These are phyloP conservation scores for Diachrysia chrysitis DNA, from an alignment of 2,888 invertebrate species.

Conservation along the genomic window DNA sequence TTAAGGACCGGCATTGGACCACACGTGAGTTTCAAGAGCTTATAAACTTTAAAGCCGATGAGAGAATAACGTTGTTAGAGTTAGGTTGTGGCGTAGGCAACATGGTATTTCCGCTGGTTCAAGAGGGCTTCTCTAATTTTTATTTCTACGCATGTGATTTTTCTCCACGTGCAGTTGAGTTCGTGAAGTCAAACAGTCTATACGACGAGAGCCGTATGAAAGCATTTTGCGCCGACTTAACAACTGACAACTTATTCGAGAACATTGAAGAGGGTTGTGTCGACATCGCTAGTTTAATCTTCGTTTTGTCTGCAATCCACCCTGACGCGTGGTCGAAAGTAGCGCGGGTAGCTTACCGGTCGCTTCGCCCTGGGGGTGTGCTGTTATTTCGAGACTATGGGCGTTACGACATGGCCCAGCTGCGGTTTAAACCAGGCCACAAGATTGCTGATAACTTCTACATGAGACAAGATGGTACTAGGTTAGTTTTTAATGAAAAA, in stretches of 20 bases:
- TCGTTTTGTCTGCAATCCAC: conserved; percentile 98
- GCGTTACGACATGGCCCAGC: conserved; percentile 98
- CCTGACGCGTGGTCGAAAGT: conserved; percentile 93
- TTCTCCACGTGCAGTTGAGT: conserved; percentile 96
- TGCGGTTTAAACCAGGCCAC: conserved; percentile 97
- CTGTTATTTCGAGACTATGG: conserved; percentile 98
- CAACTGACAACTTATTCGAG: conserved; percentile 91
- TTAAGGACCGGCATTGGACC: conserved; percentile 99
- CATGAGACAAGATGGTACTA: conserved; percentile 98
- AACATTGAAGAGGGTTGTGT: conserved; percentile 86
- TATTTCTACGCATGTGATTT: conserved; percentile 97
- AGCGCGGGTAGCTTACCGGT: conserved; percentile 90
- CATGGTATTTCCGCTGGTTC: conserved; percentile 96
- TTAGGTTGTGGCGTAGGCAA: conserved; percentile 99
- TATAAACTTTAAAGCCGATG: conserved; percentile 86
- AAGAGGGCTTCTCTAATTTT: conserved; percentile 91
- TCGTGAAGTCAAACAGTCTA: conserved; percentile 92
- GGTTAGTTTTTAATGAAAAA: conserved; percentile 79
- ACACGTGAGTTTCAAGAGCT: conserved; percentile 97
- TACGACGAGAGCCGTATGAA: conserved; percentile 91
- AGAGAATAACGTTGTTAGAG: conserved; percentile 92
- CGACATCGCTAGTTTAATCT: conserved; percentile 96
- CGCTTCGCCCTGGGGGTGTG: conserved; percentile 93
- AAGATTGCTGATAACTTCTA: conserved; percentile 98
- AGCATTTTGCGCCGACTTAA: conserved; percentile 96